Evolutionary conservation across 2,113 vertebrate species (phyloP).

Genomic region (Melospiza melodia): DNA sequence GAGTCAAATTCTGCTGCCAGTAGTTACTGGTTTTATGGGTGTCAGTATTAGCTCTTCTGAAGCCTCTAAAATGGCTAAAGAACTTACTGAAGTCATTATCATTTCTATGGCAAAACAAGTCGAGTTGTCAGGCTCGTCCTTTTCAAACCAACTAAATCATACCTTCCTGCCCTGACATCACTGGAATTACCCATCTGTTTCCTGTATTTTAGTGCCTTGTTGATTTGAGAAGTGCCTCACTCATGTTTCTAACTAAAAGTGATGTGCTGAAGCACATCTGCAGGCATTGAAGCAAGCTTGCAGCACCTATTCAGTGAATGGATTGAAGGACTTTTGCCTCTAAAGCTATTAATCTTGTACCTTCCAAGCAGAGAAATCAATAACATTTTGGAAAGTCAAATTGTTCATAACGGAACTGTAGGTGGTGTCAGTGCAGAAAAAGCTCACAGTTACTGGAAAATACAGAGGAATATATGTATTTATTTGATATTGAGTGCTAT

Average conservation of each 20-base stretch:
- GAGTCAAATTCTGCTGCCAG: not conserved
- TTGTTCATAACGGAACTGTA: conserved; percentile 18
- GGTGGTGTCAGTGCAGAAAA: not conserved
- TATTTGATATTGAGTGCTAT: not conserved
- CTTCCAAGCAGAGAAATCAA: conserved; percentile 34
- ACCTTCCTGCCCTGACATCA: conserved; percentile 30
- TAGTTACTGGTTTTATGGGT: not conserved
- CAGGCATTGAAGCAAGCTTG: not conserved
- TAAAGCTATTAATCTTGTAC: conserved; percentile 23
- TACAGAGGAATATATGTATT: not conserved
- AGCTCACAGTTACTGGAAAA: not conserved
- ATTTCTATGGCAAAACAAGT: conserved; percentile 3
- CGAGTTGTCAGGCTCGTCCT: not conserved
- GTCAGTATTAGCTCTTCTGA: not conserved
- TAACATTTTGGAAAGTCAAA: conserved; percentile 39
- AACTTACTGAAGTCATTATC: not conserved
- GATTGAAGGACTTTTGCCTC: conserved; percentile 29
- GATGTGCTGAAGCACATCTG: not conserved
- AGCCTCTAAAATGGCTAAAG: not conserved
- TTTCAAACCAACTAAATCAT: conserved; percentile 19
- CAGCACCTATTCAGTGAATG: not conserved
- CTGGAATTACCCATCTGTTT: conserved; percentile 36
- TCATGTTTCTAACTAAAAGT: not conserved
- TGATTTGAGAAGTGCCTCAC: conserved; percentile 22
- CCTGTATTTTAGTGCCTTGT: conserved; percentile 48